Base-by-base conservation (phyloP, 2,797 vertebrate species). In the Acanthornis magna region DNA sequence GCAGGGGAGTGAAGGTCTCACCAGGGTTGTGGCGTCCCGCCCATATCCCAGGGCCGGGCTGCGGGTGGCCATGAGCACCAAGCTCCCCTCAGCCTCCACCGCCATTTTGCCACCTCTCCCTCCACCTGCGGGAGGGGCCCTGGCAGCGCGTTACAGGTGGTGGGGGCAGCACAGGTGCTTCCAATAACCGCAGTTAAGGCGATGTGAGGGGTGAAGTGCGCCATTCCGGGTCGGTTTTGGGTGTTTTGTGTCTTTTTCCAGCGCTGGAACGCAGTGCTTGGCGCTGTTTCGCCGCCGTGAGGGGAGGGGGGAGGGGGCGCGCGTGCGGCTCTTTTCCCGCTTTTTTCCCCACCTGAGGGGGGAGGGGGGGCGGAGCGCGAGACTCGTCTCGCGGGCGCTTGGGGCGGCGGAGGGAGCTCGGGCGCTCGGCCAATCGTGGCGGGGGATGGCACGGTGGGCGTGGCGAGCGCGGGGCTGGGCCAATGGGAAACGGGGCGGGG, bases 401-500 rank as follows among this genome's bases (percentile, higher is more conserved):
- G 5, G 9, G 50, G 72, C 8, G 36, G 63, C 20, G 65, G 79
- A 4, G 40, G 30, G 6, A n/a, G 2, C 3, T 23, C 15, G 0
- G 10, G 7, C 1, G 6, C 5, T 48, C 8, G 2, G 0, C 81
- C 88, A 90, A 66, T 90, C 10, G 11, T 2, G 2, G 1, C 1
- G 19, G 19, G 9, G 3, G 3, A 3, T 21, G 6, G 8, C 2
- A 0, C 0, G 3, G 8, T 40, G 3, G 87, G 65, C 6, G 58
- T 51, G 58, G 22, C 1, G 7, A 43, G 0, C 0, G 19, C 13
- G 2, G 20, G 1, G 8, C 2, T n/a, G 5, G 3, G 1, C 82
- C 79, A 84, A 83, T 78, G 7, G 50, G 16, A 45, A 20, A 20
- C 2, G 16, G 6, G 3, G 4, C 1, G n/a, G 55, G 13, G 38